Evolutionary conservation across 2,888 invertebrate genomes (phyloP), one percentile per base, ranked within the genome.

Genomic region (Leptogaster cylindrica): DNA sequence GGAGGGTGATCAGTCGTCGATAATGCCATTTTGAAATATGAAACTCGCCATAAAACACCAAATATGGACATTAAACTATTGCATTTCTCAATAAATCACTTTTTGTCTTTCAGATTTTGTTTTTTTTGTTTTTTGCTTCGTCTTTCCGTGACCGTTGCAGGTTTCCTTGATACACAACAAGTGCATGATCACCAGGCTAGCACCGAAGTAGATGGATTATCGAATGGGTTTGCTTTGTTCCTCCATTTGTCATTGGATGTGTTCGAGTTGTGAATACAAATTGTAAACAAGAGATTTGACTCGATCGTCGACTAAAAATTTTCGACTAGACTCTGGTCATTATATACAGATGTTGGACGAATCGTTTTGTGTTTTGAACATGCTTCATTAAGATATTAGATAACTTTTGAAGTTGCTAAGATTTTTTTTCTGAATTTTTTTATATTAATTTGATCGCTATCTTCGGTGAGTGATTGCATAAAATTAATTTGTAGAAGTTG

Each of bases 81-180:
- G 69, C 69, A 67, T 67, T 69, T 69, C 67, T 61, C 65, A 67
- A 67, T 69, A 69, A 69, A 69, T 69, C 69, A 69, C 65, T 65
- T 69, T 55, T 44, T 55, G 27, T 65, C n/a, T 50, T 55, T 33
- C 46, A n/a, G n/a, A n/a, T n/a, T n/a, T n/a, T n/a, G n/a, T n/a
- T n/a, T n/a, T n/a, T n/a, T n/a, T n/a, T n/a, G n/a, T n/a, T n/a
- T n/a, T n/a, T n/a, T n/a, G n/a, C n/a, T n/a, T n/a, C n/a, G n/a
- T 28, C 33, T 2, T 33, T 7, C 31, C 51, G 39, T 44, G 27
- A 52, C 31, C 33, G 31, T 33, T 50, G 50, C 39, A 51, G 65
- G 50, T 65, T 65, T 65, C 51, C 16, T 64, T 46, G 48, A 33
- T 64, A n/a, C 33, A 48, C 46, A 64, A 64, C 61, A 61, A 61